Evolutionary conservation across 2,113 vertebrate species (phyloP), one percentile per base, ranked within the genome.

Genomic region (Hypomesus transpacificus): DNA sequence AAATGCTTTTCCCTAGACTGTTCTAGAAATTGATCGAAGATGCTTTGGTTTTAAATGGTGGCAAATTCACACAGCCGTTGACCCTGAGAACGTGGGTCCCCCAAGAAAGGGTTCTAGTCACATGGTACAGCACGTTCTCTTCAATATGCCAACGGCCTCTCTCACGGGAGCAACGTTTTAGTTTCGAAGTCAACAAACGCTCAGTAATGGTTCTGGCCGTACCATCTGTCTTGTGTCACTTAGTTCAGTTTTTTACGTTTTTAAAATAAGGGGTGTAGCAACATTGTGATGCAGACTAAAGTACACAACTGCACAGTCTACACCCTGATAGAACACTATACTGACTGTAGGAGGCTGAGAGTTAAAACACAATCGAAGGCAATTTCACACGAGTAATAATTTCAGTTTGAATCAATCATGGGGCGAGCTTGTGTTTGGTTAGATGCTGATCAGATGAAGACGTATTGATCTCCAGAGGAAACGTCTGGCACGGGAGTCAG

Each of bases 1-100:
- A 58, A 78, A 67, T 71, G n/a, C 57, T 87, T 87, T 83, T 79
- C 84, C 76, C 24, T 20, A 8, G 64, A 74, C 26, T 70, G 70
- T 75, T 46, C 26, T 74, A 78, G 75, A 71, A 82, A 80, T 85
- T 54, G 11, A 73, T 87, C 73, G 73, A 81, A 73, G 53, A 78
- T 70, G 46, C 79, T 51, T 13, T 75, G 63, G 68, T 62, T 78
- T 54, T 31, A 39, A 46, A 68, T 70, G 72, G 52, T 71, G 71
- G 54, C 75, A 53, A 59, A 17, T 14, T 39, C 9, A 22, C 62
- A 3, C 28, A 26, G 22, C 31, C 14, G 14, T 39, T 59, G 24
- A 26, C 22, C 18, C n/a, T 64, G 62, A 26, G 24, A 26, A 26
- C 24, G 24, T 26, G 24, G 24, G 24, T 26, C 24, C 24, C 24